phyloP scores from a whole-genome alignment of 2,888 invertebrate species.

The Hofmannophila pseudospretella region DNA sequence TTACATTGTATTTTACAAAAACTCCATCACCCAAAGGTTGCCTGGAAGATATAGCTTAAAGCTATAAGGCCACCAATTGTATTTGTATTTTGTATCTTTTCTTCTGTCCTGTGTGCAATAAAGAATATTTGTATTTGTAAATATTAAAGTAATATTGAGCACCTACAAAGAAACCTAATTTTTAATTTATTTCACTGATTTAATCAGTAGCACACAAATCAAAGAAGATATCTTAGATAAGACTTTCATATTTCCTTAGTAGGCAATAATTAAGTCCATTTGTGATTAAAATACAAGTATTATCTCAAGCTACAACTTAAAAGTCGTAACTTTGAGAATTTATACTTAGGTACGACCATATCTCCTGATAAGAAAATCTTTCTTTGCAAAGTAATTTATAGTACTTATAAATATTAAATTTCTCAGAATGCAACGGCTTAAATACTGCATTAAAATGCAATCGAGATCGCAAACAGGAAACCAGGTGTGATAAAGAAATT shows the following conservation, averaged over 20 bases:
- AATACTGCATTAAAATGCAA: constrained; percentile 5
- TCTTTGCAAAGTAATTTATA: constrained; percentile 10
- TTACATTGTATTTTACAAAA: no score
- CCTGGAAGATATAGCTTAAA: no score
- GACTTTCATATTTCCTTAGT: not conserved
- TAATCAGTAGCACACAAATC: no score
- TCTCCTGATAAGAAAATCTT: constrained; percentile 17
- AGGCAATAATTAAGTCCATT: constrained; percentile 9
- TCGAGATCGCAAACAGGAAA: constrained; percentile 8
- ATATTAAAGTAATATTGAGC: no score
- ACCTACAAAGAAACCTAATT: no score
- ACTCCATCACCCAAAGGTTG: no score
- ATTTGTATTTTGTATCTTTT: no score
- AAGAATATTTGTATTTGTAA: no score
- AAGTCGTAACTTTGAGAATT: constrained; percentile 4
- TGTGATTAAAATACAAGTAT: constrained; percentile 13
- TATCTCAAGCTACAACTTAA: constrained; percentile 8
- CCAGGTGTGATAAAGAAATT: constrained; percentile 6
- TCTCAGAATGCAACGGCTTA: constrained; percentile 4
- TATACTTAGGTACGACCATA: constrained; percentile 10
- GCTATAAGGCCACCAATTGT: no score
- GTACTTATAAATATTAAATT: constrained; percentile 6
- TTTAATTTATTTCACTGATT: no score
- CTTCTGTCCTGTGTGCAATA: no score
- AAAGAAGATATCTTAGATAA: not conserved